phyloP scores from a whole-genome alignment of 2,797 vertebrate genomes.

The Helarctos malayanus region DNA sequence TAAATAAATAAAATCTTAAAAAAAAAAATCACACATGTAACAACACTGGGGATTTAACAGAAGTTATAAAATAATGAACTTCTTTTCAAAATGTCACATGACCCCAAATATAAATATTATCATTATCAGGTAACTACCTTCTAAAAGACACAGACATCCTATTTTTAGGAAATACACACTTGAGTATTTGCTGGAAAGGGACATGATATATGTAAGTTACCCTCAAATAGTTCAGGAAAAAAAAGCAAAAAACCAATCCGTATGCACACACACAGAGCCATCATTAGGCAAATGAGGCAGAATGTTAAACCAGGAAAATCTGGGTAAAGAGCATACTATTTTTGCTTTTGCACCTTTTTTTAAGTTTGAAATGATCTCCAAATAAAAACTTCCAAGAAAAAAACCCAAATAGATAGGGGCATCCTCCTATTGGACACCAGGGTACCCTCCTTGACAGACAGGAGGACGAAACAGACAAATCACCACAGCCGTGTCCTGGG shows the following conservation, averaged over 20 bases:
- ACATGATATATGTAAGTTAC: background rate
- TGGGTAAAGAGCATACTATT: background rate
- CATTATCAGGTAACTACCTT: background rate
- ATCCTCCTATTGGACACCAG: background rate
- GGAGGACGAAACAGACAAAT: background rate
- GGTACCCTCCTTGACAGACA: background rate
- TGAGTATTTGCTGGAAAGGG: background rate
- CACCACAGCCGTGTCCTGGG: rapidly evolving
- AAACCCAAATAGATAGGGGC: background rate
- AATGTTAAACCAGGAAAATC: background rate
- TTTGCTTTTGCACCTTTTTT: background rate
- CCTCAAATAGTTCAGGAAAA: background rate
- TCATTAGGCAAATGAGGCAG: background rate
- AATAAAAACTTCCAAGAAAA: background rate
- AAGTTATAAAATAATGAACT: background rate
- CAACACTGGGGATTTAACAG: background rate
- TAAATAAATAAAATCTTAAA: too few relatives aligned
- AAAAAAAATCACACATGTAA: background rate
- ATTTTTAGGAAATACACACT: background rate
- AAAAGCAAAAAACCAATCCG: background rate
- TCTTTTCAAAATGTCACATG: background rate
- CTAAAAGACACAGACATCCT: background rate
- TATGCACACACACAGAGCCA: background rate
- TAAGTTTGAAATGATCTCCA: background rate
- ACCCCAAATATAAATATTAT: background rate